These are phyloP conservation scores for Doris montereyensis DNA, from an alignment of 2,888 invertebrate genomes.

Conservation along the genomic window DNA sequence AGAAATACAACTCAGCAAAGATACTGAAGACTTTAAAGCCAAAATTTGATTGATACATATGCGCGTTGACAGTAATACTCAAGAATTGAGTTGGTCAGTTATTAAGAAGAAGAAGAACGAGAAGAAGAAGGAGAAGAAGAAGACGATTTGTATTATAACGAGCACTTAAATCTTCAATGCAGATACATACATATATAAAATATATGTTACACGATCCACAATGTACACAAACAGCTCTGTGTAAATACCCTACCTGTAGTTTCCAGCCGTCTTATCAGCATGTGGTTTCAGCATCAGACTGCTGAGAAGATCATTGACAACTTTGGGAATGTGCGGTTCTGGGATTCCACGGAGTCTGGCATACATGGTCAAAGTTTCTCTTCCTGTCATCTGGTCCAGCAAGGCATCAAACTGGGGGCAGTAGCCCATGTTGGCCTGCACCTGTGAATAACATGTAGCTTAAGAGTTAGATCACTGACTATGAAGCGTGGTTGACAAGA, in stretches of 20 bases:
- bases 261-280: constrained; percentile 56
- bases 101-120: too few species aligned
- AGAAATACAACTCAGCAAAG: too few species aligned
- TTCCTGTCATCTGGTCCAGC: constrained; percentile 84
- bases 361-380: constrained; percentile 82
- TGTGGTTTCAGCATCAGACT: constrained; percentile 56
- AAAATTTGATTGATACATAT: too few species aligned
- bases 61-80: too few species aligned
- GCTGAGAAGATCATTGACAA: constrained; percentile 57
- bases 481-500: too few species aligned
- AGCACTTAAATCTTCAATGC: too few species aligned
- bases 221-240: background rate
- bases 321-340: constrained; percentile 56
- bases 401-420: constrained; percentile 92
- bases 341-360: constrained; percentile 78
- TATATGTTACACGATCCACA: background rate
- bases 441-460: constrained; percentile 77
- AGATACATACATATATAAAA: background rate
- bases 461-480: too few species aligned
- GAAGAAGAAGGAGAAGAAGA: too few species aligned
- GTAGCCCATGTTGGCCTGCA: constrained; percentile 85
- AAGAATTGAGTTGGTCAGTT: too few species aligned
- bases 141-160: too few species aligned
- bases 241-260: constrained; percentile 60
- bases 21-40: too few species aligned